phyloP scores from a whole-genome alignment of 2,888 invertebrate genomes.

The Norana najaformis region DNA sequence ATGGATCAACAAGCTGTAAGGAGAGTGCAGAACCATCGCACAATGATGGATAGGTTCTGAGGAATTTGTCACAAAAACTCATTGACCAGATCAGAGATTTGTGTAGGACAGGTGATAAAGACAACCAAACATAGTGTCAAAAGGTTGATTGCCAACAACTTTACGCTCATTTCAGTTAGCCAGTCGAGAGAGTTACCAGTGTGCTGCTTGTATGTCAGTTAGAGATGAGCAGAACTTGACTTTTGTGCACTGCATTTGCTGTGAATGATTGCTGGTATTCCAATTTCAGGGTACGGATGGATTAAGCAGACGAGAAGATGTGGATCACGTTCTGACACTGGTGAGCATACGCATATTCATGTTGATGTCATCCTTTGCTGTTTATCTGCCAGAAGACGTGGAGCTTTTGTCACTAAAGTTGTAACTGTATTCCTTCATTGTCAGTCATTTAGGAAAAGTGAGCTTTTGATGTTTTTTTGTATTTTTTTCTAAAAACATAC shows the following conservation, averaged over 20 bases:
- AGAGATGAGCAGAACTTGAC: not conserved
- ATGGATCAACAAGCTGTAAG: too few species aligned
- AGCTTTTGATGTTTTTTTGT: not conserved
- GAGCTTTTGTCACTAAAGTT: not conserved
- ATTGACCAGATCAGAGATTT: too few species aligned
- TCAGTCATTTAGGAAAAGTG: not conserved
- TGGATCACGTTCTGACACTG: slow-evolving; percentile 61
- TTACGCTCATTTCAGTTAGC: not conserved
- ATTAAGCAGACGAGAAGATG: slow-evolving; percentile 61
- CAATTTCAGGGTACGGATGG: slow-evolving; percentile 59
- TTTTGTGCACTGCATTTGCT: not conserved
- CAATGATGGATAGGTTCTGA: not conserved
- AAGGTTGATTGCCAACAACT: not conserved
- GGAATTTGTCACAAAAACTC: too few species aligned
- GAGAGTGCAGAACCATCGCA: too few species aligned
- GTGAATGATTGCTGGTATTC: not conserved
- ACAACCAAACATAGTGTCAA: not conserved
- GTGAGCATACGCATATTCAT: slow-evolving; percentile 46
- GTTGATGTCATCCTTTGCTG: not conserved
- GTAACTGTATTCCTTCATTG: not conserved
- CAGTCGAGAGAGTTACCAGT: too few species aligned
- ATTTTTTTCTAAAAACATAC: not conserved
- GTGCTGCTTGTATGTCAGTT: not conserved
- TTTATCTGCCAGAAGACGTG: not conserved
- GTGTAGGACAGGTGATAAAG: not conserved